These are phyloP conservation scores for Lochmaea capreae DNA, from an alignment of 2,888 invertebrate genomes.

Conservation along the genomic window DNA sequence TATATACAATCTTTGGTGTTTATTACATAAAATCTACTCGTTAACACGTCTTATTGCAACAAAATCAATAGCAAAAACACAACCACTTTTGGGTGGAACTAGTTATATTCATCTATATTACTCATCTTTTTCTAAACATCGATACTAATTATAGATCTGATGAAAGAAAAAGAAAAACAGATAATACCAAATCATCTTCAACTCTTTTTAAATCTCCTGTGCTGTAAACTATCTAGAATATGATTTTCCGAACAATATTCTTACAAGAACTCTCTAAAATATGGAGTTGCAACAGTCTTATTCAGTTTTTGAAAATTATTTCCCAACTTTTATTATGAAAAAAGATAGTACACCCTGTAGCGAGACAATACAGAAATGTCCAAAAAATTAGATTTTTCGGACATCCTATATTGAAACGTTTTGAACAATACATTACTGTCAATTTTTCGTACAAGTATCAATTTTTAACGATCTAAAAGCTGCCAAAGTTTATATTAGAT, in stretches of 20 bases:
- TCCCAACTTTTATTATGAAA: background rate
- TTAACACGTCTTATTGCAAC: constrained; percentile 17
- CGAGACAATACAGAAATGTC: background rate
- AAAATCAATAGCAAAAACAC: constrained; percentile 22
- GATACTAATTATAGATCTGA: background rate
- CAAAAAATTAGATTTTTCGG: background rate
- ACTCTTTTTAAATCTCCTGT: background rate
- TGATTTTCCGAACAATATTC: background rate
- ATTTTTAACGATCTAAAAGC: background rate
- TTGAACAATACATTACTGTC: background rate
- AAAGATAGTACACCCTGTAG: background rate
- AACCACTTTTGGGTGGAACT: constrained; percentile 33
- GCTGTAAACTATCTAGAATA: background rate
- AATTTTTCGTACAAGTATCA: background rate
- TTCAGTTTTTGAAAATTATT: constrained; percentile 2
- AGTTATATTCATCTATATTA: constrained; percentile 22
- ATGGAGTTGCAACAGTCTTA: constrained; percentile 25
- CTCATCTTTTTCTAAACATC: constrained; percentile 11
- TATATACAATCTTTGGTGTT: constrained; percentile 19
- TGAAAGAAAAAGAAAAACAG: background rate
- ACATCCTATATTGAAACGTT: background rate
- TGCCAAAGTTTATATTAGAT: background rate
- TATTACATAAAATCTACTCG: constrained; percentile 22
- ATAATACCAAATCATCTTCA: background rate
- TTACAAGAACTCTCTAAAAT: constrained; percentile 4